Evolutionary conservation across 2,113 vertebrate genomes (phyloP), one percentile per base, ranked within the genome.

Genomic region (Amphiprion percula): DNA sequence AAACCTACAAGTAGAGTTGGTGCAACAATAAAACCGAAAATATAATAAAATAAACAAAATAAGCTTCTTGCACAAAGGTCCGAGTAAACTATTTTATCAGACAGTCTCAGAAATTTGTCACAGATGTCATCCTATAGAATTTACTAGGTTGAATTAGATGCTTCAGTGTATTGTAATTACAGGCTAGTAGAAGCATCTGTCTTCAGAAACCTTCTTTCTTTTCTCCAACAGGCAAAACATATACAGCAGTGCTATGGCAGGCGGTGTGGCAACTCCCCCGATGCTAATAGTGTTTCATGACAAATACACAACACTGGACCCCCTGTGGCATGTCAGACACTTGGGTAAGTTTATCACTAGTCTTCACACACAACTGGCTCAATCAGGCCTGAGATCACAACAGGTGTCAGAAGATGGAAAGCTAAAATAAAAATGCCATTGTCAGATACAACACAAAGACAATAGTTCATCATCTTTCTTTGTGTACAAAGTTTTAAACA

Each of bases 231-330:
- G 98, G 79, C 93, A 96, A 61, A 98, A 99, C 86, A 94, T 98
- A 16, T 99, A 99, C 75, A 98, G 98, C 94, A 99, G 97, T 76
- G 95, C 96, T 6, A 92, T 99, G 91, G 97, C 96, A 3, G 98
- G 97, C 23, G 98, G 98, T 0, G 97, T 99, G 77, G 97, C 96
- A 8, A 98, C 97, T 7, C 96, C 98, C 4, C 97, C 98, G 0
- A 97, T 99, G 98, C 94, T 99, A 23, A 97, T 99, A 17, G 98
- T 98, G 11, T 99, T 99, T 84, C 94, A 98, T 5, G 92, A 95
- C 39, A 97, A 95, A 87, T 93, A 96, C 88, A 97, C 97, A 4
- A 66, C 86, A 17, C 95, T 99, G 88, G 95, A 96, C 88, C 97
- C 98, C 0, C 87, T 95, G 77, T 99, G 98, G 98, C 96, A 99